phyloP scores from a whole-genome alignment of 2,888 invertebrate species.

The Maniola hyperantus region DNA sequence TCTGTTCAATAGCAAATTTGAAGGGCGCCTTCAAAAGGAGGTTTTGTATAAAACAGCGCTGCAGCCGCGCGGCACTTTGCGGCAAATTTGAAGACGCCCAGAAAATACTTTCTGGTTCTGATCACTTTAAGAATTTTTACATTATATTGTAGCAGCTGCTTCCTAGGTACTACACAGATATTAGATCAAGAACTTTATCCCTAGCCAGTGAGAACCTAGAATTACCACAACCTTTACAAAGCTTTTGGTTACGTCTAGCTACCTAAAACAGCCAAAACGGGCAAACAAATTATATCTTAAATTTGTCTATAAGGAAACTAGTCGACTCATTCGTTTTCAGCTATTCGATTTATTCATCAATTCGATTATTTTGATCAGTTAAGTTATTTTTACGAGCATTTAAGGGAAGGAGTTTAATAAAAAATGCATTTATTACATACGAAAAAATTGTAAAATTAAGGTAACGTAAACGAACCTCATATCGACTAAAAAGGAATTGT shows the following conservation, averaged over 20 bases:
- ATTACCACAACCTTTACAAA: background rate
- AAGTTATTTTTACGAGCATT: constrained; percentile 38
- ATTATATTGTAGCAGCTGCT: no score
- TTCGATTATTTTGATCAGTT: constrained; percentile 37
- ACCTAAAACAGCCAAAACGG: constrained; percentile 39
- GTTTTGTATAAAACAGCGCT: no score
- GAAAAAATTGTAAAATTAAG: constrained; percentile 45
- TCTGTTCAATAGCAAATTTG: no score
- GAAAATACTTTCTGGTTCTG: no score
- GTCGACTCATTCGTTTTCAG: constrained; percentile 48
- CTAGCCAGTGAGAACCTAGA: background rate
- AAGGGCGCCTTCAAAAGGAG: no score
- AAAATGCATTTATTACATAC: constrained; percentile 57
- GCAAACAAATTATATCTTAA: constrained; percentile 44
- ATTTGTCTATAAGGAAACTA: constrained; percentile 45
- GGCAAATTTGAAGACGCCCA: no score
- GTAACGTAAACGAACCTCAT: constrained; percentile 51
- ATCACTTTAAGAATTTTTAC: no score
- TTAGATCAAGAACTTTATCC: background rate
- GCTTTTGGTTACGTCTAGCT: constrained; percentile 24
- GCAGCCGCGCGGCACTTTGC: no score
- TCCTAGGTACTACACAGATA: background rate
- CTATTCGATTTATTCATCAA: constrained; percentile 39
- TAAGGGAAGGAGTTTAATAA: constrained; percentile 41
- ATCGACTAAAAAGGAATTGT: constrained; percentile 73